Base-by-base conservation (phyloP, 2,888 invertebrate genomes). In the Dysmachus trigonus region DNA sequence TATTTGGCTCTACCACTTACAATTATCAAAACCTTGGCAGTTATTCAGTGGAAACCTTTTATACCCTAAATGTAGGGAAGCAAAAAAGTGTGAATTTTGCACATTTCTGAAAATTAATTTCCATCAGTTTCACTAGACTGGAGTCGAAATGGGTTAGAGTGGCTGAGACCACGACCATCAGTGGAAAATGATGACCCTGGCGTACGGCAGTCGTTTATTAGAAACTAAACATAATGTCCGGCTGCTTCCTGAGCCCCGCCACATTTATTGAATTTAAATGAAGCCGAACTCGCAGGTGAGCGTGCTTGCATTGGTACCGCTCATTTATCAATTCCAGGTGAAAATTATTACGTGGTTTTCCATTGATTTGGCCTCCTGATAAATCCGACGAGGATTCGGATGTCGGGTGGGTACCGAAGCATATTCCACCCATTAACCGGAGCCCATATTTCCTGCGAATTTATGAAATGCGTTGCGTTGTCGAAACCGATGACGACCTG, bases 281-380 rank as follows among this genome's bases (percentile, higher is more conserved):
- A 53, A 35, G 51, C 81, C 51, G 18, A 33, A 10, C 81, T 33
- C 81, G 10, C 81, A 81, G 81, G 81, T 81, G 31, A 81, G 33
- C 81, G 81, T 81, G 33, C 62, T 81, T 81, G 81, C 53, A 81
- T 81, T 81, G 47, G 77, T 30, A 47, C 47, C 53, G 62, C 53
- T 81, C 81, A 81, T 81, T 81, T 81, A 81, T 81, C 81, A 81
- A 81, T 81, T 81, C 53, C 81, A 33, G 53, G 41, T 30, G 47
- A 51, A 81, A 81, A 81, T 81, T 81, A 81, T 81, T 81, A 81
- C 81, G 81, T 81, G 81, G 81, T 81, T 81, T 47, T 81, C 53
- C 81, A 81, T 81, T 81, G 81, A 81, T 81, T 81, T 33, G 81
- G 10, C 30, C 81, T n/a, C 30, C 47, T 77, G 77, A 77, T 77